Evolutionary conservation across 2,797 vertebrate species (phyloP).

Genomic region (Forpus xanthops): DNA sequence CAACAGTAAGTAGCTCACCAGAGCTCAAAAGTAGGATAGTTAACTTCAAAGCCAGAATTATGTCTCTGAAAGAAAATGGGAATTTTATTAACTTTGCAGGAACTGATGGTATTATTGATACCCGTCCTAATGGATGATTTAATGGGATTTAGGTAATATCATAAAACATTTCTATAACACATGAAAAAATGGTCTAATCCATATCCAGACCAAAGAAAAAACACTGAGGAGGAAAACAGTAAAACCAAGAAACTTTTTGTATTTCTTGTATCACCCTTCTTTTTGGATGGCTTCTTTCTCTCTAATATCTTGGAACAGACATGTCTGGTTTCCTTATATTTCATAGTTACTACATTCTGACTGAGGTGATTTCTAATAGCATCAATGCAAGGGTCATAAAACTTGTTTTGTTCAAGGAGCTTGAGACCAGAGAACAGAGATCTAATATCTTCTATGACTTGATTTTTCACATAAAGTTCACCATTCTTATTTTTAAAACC

Average conservation of each 20-base stretch:
- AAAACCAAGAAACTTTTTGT: neutral
- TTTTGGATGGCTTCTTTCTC: neutral
- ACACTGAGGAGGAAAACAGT: neutral
- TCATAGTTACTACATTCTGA: neutral
- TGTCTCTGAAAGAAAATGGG: neutral
- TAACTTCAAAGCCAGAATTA: neutral
- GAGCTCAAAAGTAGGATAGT: neutral
- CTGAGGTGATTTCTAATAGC: neutral
- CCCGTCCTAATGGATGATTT: neutral
- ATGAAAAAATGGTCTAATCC: neutral
- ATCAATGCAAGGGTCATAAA: neutral
- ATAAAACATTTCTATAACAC: neutral
- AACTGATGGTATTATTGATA: neutral
- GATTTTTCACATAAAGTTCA: neutral
- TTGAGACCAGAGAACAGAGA: neutral
- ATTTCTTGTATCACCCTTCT: neutral
- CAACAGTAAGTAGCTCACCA: neutral
- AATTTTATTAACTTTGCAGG: slow-evolving; percentile 6
- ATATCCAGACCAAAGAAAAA: neutral
- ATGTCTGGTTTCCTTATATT: neutral
- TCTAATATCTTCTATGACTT: neutral
- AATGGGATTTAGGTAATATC: neutral
- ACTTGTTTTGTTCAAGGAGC: neutral
- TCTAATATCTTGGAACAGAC: neutral
- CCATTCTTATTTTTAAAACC: neutral